These are phyloP conservation scores for Numida meleagris DNA, from an alignment of 2,113 vertebrate genomes.

Conservation along the genomic window DNA sequence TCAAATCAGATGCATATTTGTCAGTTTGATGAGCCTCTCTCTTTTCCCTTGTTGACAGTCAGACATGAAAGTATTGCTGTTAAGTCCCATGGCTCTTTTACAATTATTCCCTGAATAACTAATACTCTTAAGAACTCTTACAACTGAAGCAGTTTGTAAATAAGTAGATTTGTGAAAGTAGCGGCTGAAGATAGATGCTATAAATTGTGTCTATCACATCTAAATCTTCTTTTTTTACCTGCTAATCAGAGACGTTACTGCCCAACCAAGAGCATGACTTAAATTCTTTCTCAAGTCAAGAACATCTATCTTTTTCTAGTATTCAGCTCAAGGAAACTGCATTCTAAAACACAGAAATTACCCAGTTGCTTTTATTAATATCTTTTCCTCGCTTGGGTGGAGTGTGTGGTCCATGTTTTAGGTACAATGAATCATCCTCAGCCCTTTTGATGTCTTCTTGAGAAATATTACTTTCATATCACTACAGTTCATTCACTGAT, in stretches of 20 bases:
- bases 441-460: conserved; percentile 15
- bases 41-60: conserved; percentile 8
- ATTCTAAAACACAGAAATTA: conserved; percentile 40
- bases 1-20: conserved; percentile 7
- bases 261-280: neutral
- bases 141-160: conserved; percentile 4
- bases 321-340: neutral
- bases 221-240: neutral
- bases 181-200: neutral
- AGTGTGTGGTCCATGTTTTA: neutral
- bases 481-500: conserved; percentile 54
- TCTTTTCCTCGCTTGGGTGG: neutral
- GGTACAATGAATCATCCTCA: conserved; percentile 15
- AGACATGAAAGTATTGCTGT: conserved; percentile 19
- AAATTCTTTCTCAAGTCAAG: neutral
- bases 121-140: neutral
- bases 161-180: neutral
- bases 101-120: conserved; percentile 12
- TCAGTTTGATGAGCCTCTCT: conserved; percentile 25
- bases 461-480: conserved; percentile 57
- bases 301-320: neutral
- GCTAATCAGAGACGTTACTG: neutral
- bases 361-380: neutral
- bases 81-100: neutral
- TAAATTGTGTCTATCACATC: neutral